Conservation (phyloP, 2,888 invertebrate species). For the Biston stratarius region DNA sequence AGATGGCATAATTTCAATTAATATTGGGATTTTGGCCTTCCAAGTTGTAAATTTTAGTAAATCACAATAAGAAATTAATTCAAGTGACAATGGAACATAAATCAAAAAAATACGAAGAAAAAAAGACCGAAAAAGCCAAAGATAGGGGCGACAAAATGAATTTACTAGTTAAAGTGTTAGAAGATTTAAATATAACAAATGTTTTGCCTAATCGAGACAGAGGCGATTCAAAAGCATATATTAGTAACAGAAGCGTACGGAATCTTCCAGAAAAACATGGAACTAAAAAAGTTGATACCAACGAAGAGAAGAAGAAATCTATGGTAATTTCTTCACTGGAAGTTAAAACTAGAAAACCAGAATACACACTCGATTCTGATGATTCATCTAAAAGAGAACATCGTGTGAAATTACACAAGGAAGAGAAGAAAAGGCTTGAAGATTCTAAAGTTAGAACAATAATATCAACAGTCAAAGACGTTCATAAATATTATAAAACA, state of each 20-base stretch:
- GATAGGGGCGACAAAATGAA: conserved; percentile 50
- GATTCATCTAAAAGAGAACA: neutral
- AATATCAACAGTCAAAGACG: neutral
- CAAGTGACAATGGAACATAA: conserved; percentile 45
- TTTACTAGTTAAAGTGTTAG: conserved; percentile 2
- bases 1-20: conserved; percentile 1
- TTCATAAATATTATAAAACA: neutral
- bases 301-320: neutral
- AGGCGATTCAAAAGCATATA: conserved; percentile 48
- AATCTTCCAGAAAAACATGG: neutral
- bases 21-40: neutral
- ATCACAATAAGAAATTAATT: conserved; percentile 32
- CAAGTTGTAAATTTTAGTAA: conserved; percentile 8
- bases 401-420: neutral
- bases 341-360: neutral
- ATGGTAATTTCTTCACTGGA: neutral
- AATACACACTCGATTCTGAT: neutral
- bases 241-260: conserved; percentile 15
- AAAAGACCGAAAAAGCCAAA: conserved; percentile 42
- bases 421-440: neutral
- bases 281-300: neutral
- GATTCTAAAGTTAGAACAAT: neutral
- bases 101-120: conserved; percentile 37
- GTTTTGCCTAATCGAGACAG: conserved; percentile 49
- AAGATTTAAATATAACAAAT: conserved; percentile 26